Evolutionary conservation across 2,797 vertebrate species (phyloP).

Genomic region (Decapterus maruadsi): DNA sequence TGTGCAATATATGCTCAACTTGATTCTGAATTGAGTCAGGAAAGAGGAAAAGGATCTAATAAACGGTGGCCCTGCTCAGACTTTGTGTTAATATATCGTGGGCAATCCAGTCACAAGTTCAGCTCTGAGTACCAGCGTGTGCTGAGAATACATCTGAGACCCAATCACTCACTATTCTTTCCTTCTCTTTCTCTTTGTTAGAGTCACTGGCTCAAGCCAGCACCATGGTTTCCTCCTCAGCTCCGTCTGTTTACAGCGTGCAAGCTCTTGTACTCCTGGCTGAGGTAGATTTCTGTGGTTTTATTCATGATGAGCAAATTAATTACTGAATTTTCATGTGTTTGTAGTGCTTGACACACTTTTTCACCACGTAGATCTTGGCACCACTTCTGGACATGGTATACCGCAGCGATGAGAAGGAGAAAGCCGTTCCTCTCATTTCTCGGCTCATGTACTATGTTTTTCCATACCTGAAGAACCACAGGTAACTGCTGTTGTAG

Average conservation of each 20-base stretch:
- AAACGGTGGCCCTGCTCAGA: too few species aligned
- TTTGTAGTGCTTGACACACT: conserved; percentile 7
- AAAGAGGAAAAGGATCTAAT: background rate
- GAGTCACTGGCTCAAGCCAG: conserved; percentile 86
- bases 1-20: background rate
- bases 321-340: background rate
- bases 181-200: conserved; percentile 52
- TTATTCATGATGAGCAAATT: background rate
- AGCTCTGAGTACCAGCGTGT: too few species aligned
- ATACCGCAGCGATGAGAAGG: conserved; percentile 97
- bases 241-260: conserved; percentile 95
- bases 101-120: too few species aligned
- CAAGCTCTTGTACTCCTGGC: conserved; percentile 96
- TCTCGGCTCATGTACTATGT: conserved; percentile 95
- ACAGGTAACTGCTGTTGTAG: conserved; percentile 85
- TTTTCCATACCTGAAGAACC: conserved; percentile 96
- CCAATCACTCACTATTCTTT: background rate
- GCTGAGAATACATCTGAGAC: too few species aligned
- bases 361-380: conserved; percentile 75
- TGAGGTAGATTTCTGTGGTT: conserved; percentile 84
- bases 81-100: too few species aligned
- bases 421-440: conserved; percentile 95
- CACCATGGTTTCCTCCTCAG: conserved; percentile 95
- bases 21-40: background rate
- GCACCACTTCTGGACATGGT: conserved; percentile 97